Percentiles rank a stretch among this genome's conserved stretches.
phyloP scores from a whole-genome alignment of 2,113 vertebrate species.

The Thalassoma bifasciatum region DNA sequence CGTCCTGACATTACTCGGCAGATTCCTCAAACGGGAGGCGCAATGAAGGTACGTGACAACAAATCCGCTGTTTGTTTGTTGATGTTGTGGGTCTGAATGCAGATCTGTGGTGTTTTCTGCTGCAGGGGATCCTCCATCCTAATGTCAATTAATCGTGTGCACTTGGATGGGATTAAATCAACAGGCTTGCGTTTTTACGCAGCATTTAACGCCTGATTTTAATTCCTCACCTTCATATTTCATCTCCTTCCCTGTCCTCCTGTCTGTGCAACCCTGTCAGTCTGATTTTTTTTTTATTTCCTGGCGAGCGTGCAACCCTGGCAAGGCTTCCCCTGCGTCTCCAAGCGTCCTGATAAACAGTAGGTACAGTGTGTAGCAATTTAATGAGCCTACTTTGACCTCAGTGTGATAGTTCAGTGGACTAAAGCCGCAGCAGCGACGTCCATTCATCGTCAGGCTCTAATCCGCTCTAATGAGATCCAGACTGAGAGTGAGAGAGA shows the following conservation, averaged over 20 bases:
- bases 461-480: conserved; percentile 77
- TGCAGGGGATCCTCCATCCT: conserved; percentile 45
- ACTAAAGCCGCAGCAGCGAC: conserved; percentile 63
- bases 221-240: conserved; percentile 1
- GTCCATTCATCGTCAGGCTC: conserved; percentile 67
- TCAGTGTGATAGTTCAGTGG: conserved; percentile 54
- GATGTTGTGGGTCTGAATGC: not conserved
- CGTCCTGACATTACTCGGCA: conserved; percentile 75
- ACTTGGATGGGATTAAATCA: conserved; percentile 10
- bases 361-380: conserved; percentile 44
- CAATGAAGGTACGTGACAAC: conserved; percentile 82
- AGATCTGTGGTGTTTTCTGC: conserved; percentile 23
- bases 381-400: conserved; percentile 58
- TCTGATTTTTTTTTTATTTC: not conserved
- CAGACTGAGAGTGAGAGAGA: conserved; percentile 45
- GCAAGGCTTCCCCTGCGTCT: conserved; percentile 29
- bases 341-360: conserved; percentile 26
- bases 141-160: conserved; percentile 28
- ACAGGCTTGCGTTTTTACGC: conserved; percentile 26
- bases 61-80: not conserved
- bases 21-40: conserved; percentile 76
- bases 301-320: conserved; percentile 12
- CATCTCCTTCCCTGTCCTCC: no score
- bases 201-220: not conserved
- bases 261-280: not conserved